Conservation (phyloP, 2,888 invertebrate genomes). For the Lasioglossum oenotherae region DNA sequence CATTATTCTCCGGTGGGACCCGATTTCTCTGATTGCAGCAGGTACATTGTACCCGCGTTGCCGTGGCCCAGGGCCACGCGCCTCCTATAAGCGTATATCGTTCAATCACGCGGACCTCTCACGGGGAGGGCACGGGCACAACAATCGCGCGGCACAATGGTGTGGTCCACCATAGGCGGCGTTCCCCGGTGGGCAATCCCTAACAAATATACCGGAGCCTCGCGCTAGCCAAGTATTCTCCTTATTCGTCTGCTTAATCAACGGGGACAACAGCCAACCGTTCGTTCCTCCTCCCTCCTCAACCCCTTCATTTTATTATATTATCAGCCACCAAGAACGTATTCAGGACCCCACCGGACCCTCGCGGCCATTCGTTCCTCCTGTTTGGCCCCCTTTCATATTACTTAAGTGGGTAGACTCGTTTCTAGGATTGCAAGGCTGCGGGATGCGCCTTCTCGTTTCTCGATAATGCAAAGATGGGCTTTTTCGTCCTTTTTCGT, state of each 20-base stretch:
- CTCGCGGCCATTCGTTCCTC: background rate
- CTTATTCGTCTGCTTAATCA: constrained; percentile 39
- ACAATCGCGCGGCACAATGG: constrained; percentile 64
- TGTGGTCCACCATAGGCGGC: constrained; percentile 46
- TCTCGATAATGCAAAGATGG: too few relatives aligned
- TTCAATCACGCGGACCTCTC: constrained; percentile 65
- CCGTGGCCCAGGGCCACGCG: constrained; percentile 69
- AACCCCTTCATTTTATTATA: constrained; percentile 1
- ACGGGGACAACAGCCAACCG: constrained; percentile 17
- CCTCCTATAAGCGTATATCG: constrained; percentile 62
- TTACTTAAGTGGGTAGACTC: background rate
- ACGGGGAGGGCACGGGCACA: constrained; percentile 42
- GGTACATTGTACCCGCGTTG: constrained; percentile 51
- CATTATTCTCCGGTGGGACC: constrained; percentile 61
- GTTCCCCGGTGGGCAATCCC: constrained; percentile 51
- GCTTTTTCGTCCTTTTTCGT: too few relatives aligned
- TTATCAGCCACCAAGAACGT: background rate
- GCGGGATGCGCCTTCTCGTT: too few relatives aligned
- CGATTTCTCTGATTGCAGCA: constrained; percentile 68
- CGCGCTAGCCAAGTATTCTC: constrained; percentile 35
- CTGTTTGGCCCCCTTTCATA: background rate
- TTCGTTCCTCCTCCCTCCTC: background rate
- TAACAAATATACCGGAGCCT: constrained; percentile 28
- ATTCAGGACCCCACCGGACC: background rate
- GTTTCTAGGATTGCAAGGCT: too few relatives aligned